Conservation (phyloP, 2,113 vertebrate genomes). For the Benthochromis sp. region DNA sequence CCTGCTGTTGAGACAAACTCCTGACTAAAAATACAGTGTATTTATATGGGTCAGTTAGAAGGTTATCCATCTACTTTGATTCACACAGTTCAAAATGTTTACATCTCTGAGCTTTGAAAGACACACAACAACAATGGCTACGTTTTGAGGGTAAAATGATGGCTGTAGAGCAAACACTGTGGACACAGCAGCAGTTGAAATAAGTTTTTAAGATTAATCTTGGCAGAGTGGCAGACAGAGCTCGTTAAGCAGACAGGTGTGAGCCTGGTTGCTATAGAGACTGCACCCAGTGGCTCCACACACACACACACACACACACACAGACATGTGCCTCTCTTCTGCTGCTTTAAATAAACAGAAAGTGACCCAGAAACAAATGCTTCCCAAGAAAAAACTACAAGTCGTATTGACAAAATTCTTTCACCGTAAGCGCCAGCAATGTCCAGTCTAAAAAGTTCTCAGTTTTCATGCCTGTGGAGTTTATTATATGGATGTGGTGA, state of each 20-base stretch:
- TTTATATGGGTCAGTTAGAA: background rate
- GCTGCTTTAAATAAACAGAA: background rate
- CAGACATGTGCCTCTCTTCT: background rate
- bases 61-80: background rate
- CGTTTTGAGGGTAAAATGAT: background rate
- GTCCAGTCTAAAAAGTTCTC: background rate
- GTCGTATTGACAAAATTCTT: background rate
- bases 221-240: background rate
- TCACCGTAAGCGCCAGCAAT: background rate
- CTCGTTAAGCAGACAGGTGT: background rate
- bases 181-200: background rate
- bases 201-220: background rate
- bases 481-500: background rate
- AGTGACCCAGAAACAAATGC: background rate
- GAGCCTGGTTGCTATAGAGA: background rate
- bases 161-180: background rate
- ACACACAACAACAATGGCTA: background rate
- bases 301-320: background rate
- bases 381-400: background rate
- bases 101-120: background rate
- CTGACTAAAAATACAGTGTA: background rate
- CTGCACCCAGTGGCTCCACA: background rate
- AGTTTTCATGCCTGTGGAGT: background rate
- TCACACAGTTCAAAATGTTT: background rate
- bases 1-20: background rate